Percentiles rank a stretch among this genome's conserved stretches.
Conservation (phyloP, 2,113 vertebrate genomes). For the Brienomyrus longianalis region DNA sequence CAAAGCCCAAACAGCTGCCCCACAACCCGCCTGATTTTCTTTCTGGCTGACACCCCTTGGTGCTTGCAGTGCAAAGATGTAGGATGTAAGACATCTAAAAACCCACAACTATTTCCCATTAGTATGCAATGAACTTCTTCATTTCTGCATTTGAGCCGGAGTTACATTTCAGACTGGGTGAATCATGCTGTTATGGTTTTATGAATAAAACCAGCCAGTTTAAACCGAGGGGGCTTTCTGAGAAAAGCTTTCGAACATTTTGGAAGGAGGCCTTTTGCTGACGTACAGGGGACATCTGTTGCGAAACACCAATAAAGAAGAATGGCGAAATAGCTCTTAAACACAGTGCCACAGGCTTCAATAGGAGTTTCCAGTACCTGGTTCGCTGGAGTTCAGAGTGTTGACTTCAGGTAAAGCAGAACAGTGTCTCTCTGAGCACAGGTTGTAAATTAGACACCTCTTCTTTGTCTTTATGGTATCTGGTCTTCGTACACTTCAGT, state of each 20-base stretch:
- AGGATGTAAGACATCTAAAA: not conserved
- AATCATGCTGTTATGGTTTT: not conserved
- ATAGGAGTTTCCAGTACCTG: not conserved
- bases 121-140: not conserved
- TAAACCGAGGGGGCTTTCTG: not conserved
- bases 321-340: not conserved
- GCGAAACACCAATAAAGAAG: not conserved
- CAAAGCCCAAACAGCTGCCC: not conserved
- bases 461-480: not conserved
- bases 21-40: not conserved
- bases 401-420: not conserved
- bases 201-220: not conserved
- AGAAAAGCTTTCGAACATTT: not conserved
- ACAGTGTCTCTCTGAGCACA: not conserved
- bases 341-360: not conserved
- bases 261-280: no score
- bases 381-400: not conserved
- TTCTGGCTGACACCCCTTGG: not conserved
- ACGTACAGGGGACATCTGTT: not conserved
- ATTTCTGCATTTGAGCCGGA: not conserved
- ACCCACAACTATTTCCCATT: not conserved
- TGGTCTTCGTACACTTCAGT: not conserved
- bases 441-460: not conserved
- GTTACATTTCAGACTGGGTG: not conserved
- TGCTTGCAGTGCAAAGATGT: not conserved